Conservation (phyloP, 1,140 invertebrate genomes). For the Microplitis demolitor region DNA sequence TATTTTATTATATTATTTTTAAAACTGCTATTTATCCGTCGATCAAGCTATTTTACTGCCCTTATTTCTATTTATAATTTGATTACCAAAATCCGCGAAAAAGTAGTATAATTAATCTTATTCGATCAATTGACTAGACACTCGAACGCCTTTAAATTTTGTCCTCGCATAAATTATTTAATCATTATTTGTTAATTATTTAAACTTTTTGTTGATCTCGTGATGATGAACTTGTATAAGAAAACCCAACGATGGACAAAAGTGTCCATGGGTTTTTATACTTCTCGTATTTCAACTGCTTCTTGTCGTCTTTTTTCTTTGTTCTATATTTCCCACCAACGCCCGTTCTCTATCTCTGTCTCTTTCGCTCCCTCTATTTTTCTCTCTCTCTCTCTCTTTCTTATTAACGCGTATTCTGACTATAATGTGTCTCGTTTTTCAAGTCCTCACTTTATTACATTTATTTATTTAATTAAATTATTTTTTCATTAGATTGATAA, state of each 20-base stretch:
- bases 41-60: conserved; percentile 5
- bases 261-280: neutral
- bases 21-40: conserved; percentile 24
- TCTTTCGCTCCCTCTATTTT: conserved; percentile 12
- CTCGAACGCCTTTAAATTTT: conserved; percentile 24
- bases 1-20: conserved; percentile 29
- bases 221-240: conserved; percentile 10
- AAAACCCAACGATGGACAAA: conserved; percentile 1
- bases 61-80: neutral
- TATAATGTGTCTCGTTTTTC: neutral
- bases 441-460: neutral
- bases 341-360: conserved; percentile 11
- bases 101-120: neutral
- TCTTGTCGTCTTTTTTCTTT: conserved; percentile 15
- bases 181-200: neutral
- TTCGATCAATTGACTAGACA: conserved; percentile 23
- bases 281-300: conserved; percentile 5
- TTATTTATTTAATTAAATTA: neutral
- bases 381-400: conserved; percentile 13
- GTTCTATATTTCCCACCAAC: conserved; percentile 18
- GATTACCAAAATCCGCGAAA: conserved; percentile 12
- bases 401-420: conserved; percentile 6
- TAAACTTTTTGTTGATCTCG: neutral
- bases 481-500: neutral
- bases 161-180: conserved; percentile 1